Evolutionary conservation across 2,888 invertebrate genomes (phyloP), one percentile per base, ranked within the genome.

Genomic region (Panopea generosa): DNA sequence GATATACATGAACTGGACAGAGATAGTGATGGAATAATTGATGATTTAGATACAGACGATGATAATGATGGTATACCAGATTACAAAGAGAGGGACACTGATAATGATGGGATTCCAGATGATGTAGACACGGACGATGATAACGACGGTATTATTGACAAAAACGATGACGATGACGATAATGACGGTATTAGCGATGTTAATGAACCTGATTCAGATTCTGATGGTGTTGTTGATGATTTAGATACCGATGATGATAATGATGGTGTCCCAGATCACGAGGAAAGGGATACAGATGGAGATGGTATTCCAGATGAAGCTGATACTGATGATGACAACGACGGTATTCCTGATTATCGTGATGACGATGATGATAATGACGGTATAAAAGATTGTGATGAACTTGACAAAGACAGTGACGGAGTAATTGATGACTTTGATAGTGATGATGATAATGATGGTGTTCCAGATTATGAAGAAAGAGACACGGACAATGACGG

Each of bases 61-160:
- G 88, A 90, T 61, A 89, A 88, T 3, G 90, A 91, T 84, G 90
- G 90, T 24, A 89, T 91, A 33, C 89, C 89, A 14, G 90, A 90
- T 73, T 45, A 87, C 60, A 29, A 81, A 7, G 84, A 87, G 33
- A 71, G 79, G 29, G 77, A 87, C 62, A 79, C 75, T 53, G 89
- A 90, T 80, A 84, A 84, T n/a, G 87, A 90, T 72, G 89, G 89
- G 7, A 89, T 90, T 24, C 87, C 4, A n/a, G 90, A 90, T 68
- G 22, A 85, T 26, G 57, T 78, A 1, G 87, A 89, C 11, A 77
- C 83, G 18, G 90, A 89, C 67, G 69, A 72, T 29, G 89, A 90
- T 72, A 86, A 85, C 14, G 87, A 89, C 71, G 89, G 88, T 26
- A 82, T 88, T 56, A 87, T 87, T 14, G 89, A 90, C 69, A 59